Base-by-base conservation (phyloP, 2,113 vertebrate species). In the Anoura caudifer region DNA sequence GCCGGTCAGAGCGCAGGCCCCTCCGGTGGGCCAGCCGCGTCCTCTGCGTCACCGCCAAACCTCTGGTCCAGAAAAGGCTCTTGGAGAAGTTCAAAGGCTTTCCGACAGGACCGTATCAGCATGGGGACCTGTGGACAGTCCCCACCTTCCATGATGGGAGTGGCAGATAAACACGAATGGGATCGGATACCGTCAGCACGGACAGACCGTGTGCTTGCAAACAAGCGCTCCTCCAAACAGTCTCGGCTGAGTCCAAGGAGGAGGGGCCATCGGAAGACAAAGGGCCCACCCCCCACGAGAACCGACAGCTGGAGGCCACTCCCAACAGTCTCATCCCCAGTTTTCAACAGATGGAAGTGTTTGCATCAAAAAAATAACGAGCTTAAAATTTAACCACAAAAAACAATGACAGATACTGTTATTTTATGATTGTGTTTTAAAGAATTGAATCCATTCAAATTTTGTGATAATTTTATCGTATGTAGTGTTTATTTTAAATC, bases 81-180 rank as follows among this genome's bases (percentile, higher is more conserved):
- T 56, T 13, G 14, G 45, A 5, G 8, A 5, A 59, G 65, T 13
- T 45, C 73, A 24, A 4, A 15, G 43, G 15, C 12, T 33, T n/a
- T 41, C 36, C 0, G 41, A 36, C 31, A 3, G 52, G 22, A 31
- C 3, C 8, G 61, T 54, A n/a, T 56, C 2, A 28, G 16, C 4
- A 5, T 0, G 15, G 38, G 50, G n/a, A 3, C 2, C 8, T 0
- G 1, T 0, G 1, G 26, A 4, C 41, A n/a, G 45, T 0, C 38
- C 7, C 67, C 38, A 4, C 76, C 33, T 0, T 2, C 1, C 16
- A 4, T 0, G 69, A 73, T 33, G 33, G 90, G 10, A 22, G 56
- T 1, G 4, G 16, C 4, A 41, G 45, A 43, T 0, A 50, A 0
- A 28, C 47, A 10, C 28, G 2, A 12, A 10, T 1, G 69, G 54